Base-by-base conservation (phyloP, 2,113 vertebrate genomes). In the Antigone vipio region DNA sequence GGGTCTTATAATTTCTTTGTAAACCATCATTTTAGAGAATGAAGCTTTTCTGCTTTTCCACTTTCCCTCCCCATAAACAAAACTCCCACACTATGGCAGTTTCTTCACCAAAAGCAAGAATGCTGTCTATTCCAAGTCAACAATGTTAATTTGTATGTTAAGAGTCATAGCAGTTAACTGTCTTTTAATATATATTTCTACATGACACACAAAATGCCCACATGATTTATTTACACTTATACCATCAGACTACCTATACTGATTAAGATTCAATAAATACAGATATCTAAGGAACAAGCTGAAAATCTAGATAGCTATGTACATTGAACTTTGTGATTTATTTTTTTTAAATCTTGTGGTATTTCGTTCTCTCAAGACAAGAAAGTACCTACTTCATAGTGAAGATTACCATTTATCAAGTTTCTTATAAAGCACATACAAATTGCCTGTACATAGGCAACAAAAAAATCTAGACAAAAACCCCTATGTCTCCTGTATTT, bases 401-500 rank as follows among this genome's bases (percentile, higher is more conserved):
- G 26, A 53, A 27, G 52, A 44, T 47, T 47, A 47, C 47, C 47
- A 29, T 9, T 26, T 53, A 29, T 24, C 27, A 53, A 53, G 52
- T 27, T 15, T 53, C 52, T 53, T 53, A 29, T 15, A 53, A 14
- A 53, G 14, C 52, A 53, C 52, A 26, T 27, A 53, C 27, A 53
- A 83, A 18, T 7, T 47, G 22, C 18, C 69, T 73, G 23, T 9
- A 44, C 40, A 67, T 2, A 67, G 11, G 23, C 38, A 58, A 68
- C 3, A 47, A 6, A 59, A 85, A 85, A 72, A 12, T 11, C 7
- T 56, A 66, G 19, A 58, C 26, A 73, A 73, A 83, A 68, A 18
- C 0, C 0, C 5, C 24, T 34, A 1, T 2, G 15, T 21, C 22
- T 62, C 32, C 50, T 67, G 0, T 21, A 84, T 49, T 11, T 47